Percentiles rank a stretch among this genome's conserved stretches.
phyloP scores from a whole-genome alignment of 2,797 vertebrate genomes.

The Siniperca scherzeri region DNA sequence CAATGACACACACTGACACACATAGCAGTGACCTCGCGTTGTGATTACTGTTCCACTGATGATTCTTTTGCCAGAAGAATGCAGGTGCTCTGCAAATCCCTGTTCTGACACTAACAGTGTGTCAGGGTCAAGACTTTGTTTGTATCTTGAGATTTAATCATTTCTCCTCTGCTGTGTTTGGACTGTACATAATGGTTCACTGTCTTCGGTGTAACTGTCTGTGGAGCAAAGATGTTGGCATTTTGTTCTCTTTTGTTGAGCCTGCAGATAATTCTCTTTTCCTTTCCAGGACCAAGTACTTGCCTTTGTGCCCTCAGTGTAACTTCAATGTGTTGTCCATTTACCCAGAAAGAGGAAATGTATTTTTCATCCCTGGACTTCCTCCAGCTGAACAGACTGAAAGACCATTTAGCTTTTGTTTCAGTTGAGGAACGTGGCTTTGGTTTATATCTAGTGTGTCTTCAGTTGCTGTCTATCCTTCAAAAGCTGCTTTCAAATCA shows the following conservation, averaged over 20 bases:
- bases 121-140: constrained; percentile 18
- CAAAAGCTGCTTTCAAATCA: constrained; percentile 13
- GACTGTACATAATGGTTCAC: constrained; percentile 21
- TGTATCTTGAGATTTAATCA: constrained; percentile 32
- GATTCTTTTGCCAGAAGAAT: constrained; percentile 12
- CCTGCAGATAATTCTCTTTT: constrained; percentile 34
- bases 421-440: constrained; percentile 37
- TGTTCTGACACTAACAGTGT: constrained; percentile 14
- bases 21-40: constrained; percentile 3
- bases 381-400: constrained; percentile 59
- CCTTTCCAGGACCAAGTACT: constrained; percentile 11
- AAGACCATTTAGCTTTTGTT: constrained; percentile 61
- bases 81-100: constrained; percentile 53
- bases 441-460: constrained; percentile 14
- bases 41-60: constrained; percentile 31
- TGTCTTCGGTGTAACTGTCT: constrained; percentile 27
- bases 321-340: constrained; percentile 41
- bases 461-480: not conserved
- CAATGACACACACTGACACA: constrained; percentile 40
- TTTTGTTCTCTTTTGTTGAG: constrained; percentile 29
- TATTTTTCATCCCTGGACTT: constrained; percentile 47
- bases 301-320: constrained; percentile 5
- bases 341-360: constrained; percentile 39
- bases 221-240: constrained; percentile 50
- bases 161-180: constrained; percentile 33